Evolutionary conservation across 2,888 invertebrate genomes (phyloP), one percentile per base, ranked within the genome.

Genomic region (Dryococelus australis): DNA sequence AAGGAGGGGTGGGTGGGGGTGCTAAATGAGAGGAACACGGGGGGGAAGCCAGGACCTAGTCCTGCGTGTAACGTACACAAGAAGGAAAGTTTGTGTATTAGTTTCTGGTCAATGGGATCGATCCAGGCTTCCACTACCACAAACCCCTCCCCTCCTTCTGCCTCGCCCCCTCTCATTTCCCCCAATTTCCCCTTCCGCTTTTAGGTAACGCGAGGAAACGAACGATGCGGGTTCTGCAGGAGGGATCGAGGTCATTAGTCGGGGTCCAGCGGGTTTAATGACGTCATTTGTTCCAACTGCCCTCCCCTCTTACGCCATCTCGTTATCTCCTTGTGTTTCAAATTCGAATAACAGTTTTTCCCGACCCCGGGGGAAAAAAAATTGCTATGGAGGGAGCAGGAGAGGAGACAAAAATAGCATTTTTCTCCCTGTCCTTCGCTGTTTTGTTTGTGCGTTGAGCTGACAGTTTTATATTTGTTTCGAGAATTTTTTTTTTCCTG

Each of bases 211-310:
- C 65, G 65, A 65, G 65, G n/a, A 65, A 65, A 65, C 65, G 65
- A 65, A 65, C 65, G 65, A 65, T 65, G 65, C 65, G 24, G 47
- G 47, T 8, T 8, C 47, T 47, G 47, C 47, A 47, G 65, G 65
- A 65, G 83, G 87, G 80, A 84, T 81, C 87, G 87, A 87, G 88
- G 88, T 88, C 88, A 88, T 88, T 88, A 88, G 87, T 88, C 87
- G 86, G 87, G 87, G 87, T 88, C 88, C 86, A 85, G 87, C 86
- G 85, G 87, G 86, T 87, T 88, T 88, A 88, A 88, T 88, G 87
- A 88, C 88, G 87, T 88, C 88, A 87, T 88, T 88, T 87, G 88
- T 88, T 88, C 88, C 85, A 53, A 35, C 85, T 87, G 26, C 35
- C 88, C 86, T 86, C 87, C 86, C 85, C 87, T 88, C 87, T 86